These are phyloP conservation scores for Onthophagus taurus DNA, from an alignment of 1,140 invertebrate genomes.

Conservation along the genomic window DNA sequence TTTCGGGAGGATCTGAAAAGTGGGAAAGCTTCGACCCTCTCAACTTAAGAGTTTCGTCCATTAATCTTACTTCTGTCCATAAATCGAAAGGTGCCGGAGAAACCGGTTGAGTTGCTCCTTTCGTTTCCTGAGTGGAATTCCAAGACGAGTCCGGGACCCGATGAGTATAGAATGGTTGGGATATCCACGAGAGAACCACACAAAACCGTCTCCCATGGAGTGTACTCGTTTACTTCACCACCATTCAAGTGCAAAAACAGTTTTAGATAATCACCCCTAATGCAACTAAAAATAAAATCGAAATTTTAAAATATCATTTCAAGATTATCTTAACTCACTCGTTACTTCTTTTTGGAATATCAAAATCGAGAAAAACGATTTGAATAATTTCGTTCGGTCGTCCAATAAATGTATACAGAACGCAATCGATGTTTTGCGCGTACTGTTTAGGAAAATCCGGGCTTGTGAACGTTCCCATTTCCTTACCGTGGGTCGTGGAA, in stretches of 20 bases:
- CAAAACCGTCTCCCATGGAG: conserved; percentile 61
- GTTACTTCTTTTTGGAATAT: conserved; percentile 51
- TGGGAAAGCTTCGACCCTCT: no score
- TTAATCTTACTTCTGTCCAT: conserved; percentile 71
- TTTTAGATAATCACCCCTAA: conserved; percentile 67
- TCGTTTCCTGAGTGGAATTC: conserved; percentile 64
- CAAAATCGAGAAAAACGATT: conserved; percentile 70
- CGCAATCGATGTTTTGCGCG: conserved; percentile 63
- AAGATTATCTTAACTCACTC: conserved; percentile 46
- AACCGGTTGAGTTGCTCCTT: conserved; percentile 58
- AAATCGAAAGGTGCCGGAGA: conserved; percentile 70
- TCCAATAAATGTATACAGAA: conserved; percentile 77
- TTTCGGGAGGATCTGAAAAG: no score
- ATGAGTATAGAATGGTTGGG: conserved; percentile 70
- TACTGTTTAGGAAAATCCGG: conserved; percentile 73
- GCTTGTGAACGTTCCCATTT: conserved; percentile 69
- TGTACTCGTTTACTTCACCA: conserved; percentile 67
- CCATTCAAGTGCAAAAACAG: conserved; percentile 66
- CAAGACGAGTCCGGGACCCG: conserved; percentile 64
- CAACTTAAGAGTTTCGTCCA: no score
- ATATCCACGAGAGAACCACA: conserved; percentile 65
- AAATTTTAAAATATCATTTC: background rate
- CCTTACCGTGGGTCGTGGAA: conserved; percentile 68
- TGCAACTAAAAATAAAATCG: conserved; percentile 57
- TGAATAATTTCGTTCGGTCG: conserved; percentile 70